These are phyloP conservation scores for Smutsia temminckii DNA, from an alignment of 2,797 vertebrate genomes.

Conservation along the genomic window DNA sequence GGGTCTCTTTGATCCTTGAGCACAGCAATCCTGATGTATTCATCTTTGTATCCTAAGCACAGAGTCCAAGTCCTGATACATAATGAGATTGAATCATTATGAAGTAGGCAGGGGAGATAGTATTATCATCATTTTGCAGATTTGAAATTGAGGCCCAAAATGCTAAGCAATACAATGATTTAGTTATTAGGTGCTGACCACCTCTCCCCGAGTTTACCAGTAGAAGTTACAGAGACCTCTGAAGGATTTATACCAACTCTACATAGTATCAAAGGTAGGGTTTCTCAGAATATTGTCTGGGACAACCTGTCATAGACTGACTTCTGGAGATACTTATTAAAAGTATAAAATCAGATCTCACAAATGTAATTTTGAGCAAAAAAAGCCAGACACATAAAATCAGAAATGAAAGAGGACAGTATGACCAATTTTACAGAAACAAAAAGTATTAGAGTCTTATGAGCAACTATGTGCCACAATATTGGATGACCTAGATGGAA, in stretches of 20 bases:
- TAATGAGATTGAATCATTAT: background rate
- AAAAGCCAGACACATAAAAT: background rate
- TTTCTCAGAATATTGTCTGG: background rate
- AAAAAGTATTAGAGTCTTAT: background rate
- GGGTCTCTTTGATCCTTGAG: background rate
- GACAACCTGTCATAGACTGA: background rate
- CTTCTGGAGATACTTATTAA: background rate
- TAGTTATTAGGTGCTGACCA: background rate
- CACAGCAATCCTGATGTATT: background rate
- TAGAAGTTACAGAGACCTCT: background rate
- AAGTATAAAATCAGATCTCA: slow-evolving; percentile 12
- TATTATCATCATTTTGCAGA: background rate
- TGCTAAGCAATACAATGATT: background rate
- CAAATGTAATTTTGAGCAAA: background rate
- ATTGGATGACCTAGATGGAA: background rate
- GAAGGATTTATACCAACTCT: background rate
- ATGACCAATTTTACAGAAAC: background rate
- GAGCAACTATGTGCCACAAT: background rate
- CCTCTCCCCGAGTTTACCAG: background rate
- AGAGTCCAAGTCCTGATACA: background rate
- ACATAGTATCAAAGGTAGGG: background rate
- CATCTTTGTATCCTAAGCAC: background rate
- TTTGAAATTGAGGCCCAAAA: background rate
- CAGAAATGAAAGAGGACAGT: background rate
- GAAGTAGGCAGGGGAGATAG: background rate